Evolutionary conservation across 2,113 vertebrate genomes (phyloP).

Genomic region (Takifugu bimaculatus): DNA sequence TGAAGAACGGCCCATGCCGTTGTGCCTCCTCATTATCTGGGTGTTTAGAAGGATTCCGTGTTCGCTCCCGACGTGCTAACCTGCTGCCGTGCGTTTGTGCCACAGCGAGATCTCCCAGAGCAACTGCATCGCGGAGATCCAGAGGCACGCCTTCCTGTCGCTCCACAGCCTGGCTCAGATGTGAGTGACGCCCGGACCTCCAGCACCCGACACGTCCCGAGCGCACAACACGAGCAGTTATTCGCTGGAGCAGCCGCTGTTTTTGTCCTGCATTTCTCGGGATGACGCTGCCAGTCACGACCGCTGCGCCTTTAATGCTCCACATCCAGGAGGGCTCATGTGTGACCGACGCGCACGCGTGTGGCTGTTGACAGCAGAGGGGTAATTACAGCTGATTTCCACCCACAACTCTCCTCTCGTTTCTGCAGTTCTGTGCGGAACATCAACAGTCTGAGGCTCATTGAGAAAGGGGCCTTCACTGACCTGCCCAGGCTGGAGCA

Average conservation of each 20-base stretch:
- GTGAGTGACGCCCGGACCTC: slow-evolving; percentile 73
- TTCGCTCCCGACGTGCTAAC: slow-evolving; percentile 10
- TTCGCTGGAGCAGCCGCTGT: slow-evolving; percentile 29
- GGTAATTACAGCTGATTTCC: slow-evolving; percentile 33
- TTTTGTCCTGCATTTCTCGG: slow-evolving; percentile 31
- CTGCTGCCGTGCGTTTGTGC: slow-evolving; percentile 49
- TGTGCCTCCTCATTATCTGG: too few relatives aligned
- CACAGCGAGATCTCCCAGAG: slow-evolving; percentile 87
- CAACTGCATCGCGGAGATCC: slow-evolving; percentile 80
- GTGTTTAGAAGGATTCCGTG: not conserved
- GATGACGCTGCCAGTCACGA: slow-evolving; percentile 43
- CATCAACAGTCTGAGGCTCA: slow-evolving; percentile 80
- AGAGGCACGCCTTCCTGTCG: slow-evolving; percentile 81
- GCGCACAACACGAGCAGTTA: slow-evolving; percentile 15
- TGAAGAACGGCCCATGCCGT: too few relatives aligned
- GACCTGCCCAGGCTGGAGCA: slow-evolving; percentile 85
- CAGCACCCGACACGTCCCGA: slow-evolving; percentile 16
- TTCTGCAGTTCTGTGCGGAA: slow-evolving; percentile 82
- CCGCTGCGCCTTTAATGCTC: slow-evolving; percentile 35
- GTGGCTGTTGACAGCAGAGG: slow-evolving; percentile 27
- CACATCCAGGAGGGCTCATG: slow-evolving; percentile 28
- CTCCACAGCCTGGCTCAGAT: slow-evolving; percentile 84
- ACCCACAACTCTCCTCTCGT: slow-evolving; percentile 15
- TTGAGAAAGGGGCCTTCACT: slow-evolving; percentile 83
- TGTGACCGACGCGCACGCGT: slow-evolving; percentile 3